Evolutionary conservation across 2,113 vertebrate genomes (phyloP), one percentile per base, ranked within the genome.

Genomic region (Panthera tigris): DNA sequence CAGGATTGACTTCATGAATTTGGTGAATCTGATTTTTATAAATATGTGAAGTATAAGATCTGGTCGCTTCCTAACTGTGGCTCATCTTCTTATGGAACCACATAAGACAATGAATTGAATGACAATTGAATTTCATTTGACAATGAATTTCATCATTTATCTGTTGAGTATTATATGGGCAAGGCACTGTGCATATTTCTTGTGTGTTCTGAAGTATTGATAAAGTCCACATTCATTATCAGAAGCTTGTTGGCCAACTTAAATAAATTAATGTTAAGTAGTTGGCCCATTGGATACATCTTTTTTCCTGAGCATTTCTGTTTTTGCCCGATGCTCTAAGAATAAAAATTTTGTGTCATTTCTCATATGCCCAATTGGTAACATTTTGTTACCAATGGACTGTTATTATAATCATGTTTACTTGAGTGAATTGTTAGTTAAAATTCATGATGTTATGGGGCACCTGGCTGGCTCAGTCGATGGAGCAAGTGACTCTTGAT

Each of bases 331-430:
- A 76, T 96, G 50, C 68, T 76, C 68, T 79, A 82, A 93, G 9
- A 57, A 87, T 89, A 71, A 94, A 84, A 95, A 66, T 68, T 86
- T 89, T 94, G n/a, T 92, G 21, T 95, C 73, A 33, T 92, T 94
- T 87, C 45, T 86, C 4, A 21, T 68, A 80, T 78, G 27, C 90
- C 73, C 73, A 50, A 0, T 66, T 82, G 91, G 74, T 69, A 89
- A 80, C 80, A 33, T 79, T 97, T 89, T 95, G 73, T 94, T 91
- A 73, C 65, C 63, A 92, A 5, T 85, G 55, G 23, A 87, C 69
- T 91, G 23, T 48, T 80, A 25, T 68, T 10, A 36, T 88, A 81
- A 66, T 50, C 6, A 25, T 83, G 52, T 48, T 91, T 83, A 81
- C 39, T 73, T 74, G 25, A 91, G 21, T 94, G 45, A 91, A 31